Evolutionary conservation across 1,140 invertebrate genomes (phyloP).

Genomic region (Cardiocondyla obscurior): DNA sequence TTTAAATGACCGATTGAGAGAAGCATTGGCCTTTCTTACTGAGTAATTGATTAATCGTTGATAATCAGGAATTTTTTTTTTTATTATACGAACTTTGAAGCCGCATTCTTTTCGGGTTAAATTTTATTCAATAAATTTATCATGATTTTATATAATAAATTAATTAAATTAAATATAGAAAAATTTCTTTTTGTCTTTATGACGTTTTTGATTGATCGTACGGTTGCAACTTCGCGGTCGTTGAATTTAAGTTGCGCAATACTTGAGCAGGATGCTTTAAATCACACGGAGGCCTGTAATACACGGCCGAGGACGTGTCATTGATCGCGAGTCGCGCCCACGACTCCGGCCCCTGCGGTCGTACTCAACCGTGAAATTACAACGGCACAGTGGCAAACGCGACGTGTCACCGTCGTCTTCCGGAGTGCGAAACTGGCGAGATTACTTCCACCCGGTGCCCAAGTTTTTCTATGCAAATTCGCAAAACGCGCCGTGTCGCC

Average conservation of each 20-base stretch:
- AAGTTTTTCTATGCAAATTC: constrained; percentile 31
- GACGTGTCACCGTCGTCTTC: constrained; percentile 46
- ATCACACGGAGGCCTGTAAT: background rate
- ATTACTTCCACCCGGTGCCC: constrained; percentile 30
- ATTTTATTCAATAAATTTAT: background rate
- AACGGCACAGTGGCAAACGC: constrained; percentile 51
- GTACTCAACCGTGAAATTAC: constrained; percentile 65
- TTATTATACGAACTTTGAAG: background rate
- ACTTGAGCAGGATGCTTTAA: background rate
- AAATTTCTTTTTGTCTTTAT: too few relatives aligned
- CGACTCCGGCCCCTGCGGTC: background rate
- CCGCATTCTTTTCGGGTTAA: background rate
- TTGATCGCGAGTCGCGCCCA: constrained; percentile 58
- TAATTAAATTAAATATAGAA: too few relatives aligned
- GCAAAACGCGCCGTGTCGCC: constrained; percentile 16
- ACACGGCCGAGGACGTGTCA: constrained; percentile 25
- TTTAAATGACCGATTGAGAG: background rate
- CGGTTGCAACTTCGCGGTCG: background rate
- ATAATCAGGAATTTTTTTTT: background rate
- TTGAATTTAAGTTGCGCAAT: background rate
- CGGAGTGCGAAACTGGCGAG: constrained; percentile 22
- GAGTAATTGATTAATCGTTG: background rate
- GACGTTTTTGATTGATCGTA: background rate
- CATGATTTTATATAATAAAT: background rate
- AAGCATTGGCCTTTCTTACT: background rate